Base-by-base conservation (phyloP, 2,888 invertebrate genomes). In the Brachyopa scutellaris region DNA sequence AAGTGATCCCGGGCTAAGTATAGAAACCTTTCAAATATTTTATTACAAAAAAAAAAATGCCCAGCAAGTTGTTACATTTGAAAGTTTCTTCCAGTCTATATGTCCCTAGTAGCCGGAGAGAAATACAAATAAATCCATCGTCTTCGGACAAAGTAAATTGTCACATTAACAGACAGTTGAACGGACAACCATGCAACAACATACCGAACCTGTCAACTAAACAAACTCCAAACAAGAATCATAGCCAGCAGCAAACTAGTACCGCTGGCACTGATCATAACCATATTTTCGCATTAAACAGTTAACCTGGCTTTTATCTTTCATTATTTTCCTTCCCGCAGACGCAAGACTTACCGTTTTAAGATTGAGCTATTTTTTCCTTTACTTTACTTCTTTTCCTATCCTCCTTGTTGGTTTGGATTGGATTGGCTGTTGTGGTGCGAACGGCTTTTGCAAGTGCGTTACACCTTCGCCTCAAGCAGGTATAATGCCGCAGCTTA, bases 311-410 rank as follows among this genome's bases (percentile, higher is more conserved):
- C 61, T 42, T 36, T 42, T 49, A 42, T 61, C 51, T 53, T 11
- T 21, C 19, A 11, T 9, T 21, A 5, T 29, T 59, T 31, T 9
- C 36, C 23, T 23, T 33, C 33, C 38, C 42, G 67, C 40, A 11
- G 42, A 3, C 38, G 36, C 42, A 55, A 57, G 51, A 73, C 79
- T 79, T 74, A 79, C 79, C 79, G 74, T 55, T 67, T 67, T 47
- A 1, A 55, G 53, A 47, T 67, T 55, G 49, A 73, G 66, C 61
- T 79, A 61, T 79, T 62, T 78, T 1, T n/a, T n/a, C n/a, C n/a
- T n/a, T n/a, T n/a, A n/a, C n/a, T n/a, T n/a, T 3, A 19, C 42
- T 64, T 33, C 31, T 62, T 62, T 26, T 57, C 31, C 36, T 55
- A 45, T 45, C 31, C 49, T 21, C 29, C 31, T 9, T 19, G 42